Evolutionary conservation across 2,888 invertebrate genomes (phyloP), one percentile per base, ranked within the genome.

Genomic region (Epiblema foenella): DNA sequence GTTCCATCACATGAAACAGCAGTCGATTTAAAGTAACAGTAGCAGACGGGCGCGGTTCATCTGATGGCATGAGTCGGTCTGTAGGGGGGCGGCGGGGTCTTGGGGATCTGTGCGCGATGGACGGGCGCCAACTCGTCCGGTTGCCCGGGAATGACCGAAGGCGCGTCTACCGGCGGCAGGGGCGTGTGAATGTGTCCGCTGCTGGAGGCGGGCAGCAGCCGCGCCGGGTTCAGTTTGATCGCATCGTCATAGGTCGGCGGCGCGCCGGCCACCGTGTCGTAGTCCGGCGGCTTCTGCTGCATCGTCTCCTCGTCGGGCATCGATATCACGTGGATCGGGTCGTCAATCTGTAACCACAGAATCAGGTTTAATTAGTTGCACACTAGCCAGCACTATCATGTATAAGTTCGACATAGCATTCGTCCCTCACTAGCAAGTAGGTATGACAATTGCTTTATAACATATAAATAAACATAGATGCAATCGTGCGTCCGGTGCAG

Each of bases 191-290:
- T 39, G 64, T 64, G 85, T 37, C 85, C 81, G 78, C 89, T 88
- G 81, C 89, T 90, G 17, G 86, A 82, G 67, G 90, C 85, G 7
- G 90, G 89, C 69, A 94, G 85, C 73, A 95, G 87, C 54, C 94
- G 90, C 75, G 94, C 93, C 18, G 96, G 96, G 89, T 95, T 95
- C 74, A 96, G 89, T 85, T 95, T 96, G 80, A 96, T 95, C 59
- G 96, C 96, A 81, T 96, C 96, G 83, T 96, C 96, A 86, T 96
- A 96, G 18, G 95, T 95, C 1, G 96, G 96, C 73, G 96, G 96
- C 71, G 95, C 95, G 51, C 95, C 95, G 10, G 95, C 95, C 66
- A 96, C 95, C 9, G 95, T 94, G 81, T 96, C 96, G 87, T 96
- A 96, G 84, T 96, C 96, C 2, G 96, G 96, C 46, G 96, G 96